These are phyloP conservation scores for Indicator maculatus DNA, from an alignment of 2,113 vertebrate genomes.

Conservation along the genomic window DNA sequence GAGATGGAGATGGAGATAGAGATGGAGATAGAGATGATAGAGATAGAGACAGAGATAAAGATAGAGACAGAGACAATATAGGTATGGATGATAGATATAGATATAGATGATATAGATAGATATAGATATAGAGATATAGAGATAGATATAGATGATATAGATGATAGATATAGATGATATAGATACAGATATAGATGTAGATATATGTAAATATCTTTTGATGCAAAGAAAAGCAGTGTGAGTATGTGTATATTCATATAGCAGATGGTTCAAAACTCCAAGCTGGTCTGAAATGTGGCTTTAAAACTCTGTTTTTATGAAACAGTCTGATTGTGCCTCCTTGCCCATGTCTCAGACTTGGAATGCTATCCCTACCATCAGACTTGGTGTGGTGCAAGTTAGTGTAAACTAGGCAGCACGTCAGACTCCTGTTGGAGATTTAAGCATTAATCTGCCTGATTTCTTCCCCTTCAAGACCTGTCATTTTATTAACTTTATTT, in stretches of 20 bases:
- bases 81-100: too few species aligned
- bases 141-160: too few species aligned
- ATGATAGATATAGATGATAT: too few species aligned
- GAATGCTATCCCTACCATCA: neutral
- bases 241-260: neutral
- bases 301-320: neutral
- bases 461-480: neutral
- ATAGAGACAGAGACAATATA: too few species aligned
- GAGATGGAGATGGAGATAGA: too few species aligned
- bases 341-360: neutral
- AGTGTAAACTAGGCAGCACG: neutral
- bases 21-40: too few species aligned
- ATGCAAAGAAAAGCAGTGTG: neutral
- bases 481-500: neutral
- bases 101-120: too few species aligned
- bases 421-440: neutral
- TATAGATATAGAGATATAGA: too few species aligned
- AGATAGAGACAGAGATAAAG: too few species aligned
- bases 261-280: neutral
- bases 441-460: neutral
- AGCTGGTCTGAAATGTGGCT: rapidly evolving
- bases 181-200: too few species aligned
- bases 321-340: neutral
- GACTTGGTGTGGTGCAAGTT: neutral
- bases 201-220: neutral